These are phyloP conservation scores for Tridacna gigas DNA, from an alignment of 2,888 invertebrate genomes.

Conservation along the genomic window DNA sequence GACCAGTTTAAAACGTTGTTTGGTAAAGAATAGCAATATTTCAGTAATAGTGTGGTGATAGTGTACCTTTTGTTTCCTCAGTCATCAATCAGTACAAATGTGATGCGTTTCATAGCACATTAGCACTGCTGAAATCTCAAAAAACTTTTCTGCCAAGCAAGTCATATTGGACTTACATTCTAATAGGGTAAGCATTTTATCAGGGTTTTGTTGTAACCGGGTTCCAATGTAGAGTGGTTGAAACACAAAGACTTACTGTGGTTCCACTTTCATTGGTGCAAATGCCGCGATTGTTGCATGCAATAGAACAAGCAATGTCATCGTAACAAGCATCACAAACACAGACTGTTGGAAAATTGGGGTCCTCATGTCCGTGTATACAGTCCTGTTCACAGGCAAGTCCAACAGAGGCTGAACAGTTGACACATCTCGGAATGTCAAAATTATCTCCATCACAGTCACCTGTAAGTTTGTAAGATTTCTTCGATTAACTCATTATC, in stretches of 20 bases:
- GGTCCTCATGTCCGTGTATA: constrained; percentile 70
- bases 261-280: constrained; percentile 57
- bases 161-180: too few relatives aligned
- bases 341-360: constrained; percentile 65
- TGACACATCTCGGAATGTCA: constrained; percentile 68
- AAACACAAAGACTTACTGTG: constrained; percentile 24
- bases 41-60: too few relatives aligned
- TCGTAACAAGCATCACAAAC: constrained; percentile 73
- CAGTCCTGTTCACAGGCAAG: constrained; percentile 71
- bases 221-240: too few relatives aligned
- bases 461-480: constrained; percentile 53
- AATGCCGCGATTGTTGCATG: constrained; percentile 68
- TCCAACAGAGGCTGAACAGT: constrained; percentile 75
- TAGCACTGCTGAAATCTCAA: too few relatives aligned
- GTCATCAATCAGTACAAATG: too few relatives aligned
- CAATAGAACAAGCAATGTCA: constrained; percentile 67
- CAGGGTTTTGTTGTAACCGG: too few relatives aligned
- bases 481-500: neutral
- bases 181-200: too few relatives aligned
- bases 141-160: too few relatives aligned
- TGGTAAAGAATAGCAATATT: too few relatives aligned
- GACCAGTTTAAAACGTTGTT: too few relatives aligned
- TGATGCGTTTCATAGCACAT: too few relatives aligned
- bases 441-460: constrained; percentile 66
- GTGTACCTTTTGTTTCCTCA: too few relatives aligned